These are phyloP conservation scores for Andrena flavipes DNA, from an alignment of 2,888 invertebrate genomes.

Conservation along the genomic window DNA sequence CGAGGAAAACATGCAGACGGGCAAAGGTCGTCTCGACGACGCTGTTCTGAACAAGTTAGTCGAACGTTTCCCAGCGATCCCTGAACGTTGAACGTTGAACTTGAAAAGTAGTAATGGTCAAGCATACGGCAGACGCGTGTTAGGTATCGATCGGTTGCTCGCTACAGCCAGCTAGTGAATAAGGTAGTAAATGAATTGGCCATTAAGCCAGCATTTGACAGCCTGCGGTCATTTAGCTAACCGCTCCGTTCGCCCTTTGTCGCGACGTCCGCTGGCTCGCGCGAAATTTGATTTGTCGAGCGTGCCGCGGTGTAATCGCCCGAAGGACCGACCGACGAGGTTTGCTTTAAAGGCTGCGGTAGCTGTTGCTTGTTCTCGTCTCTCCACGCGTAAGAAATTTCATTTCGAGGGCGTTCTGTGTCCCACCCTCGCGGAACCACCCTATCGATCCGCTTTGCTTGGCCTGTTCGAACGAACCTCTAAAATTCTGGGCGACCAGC, in stretches of 20 bases:
- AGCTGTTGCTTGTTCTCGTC: background rate
- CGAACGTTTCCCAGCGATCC: background rate
- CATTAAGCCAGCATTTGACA: slow-evolving; percentile 18
- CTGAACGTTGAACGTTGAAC: background rate
- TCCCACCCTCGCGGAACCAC: background rate
- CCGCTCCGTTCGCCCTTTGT: slow-evolving; percentile 33
- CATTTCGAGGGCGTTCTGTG: background rate
- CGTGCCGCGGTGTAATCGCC: background rate
- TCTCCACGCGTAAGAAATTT: slow-evolving; percentile 25
- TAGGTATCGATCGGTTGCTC: background rate
- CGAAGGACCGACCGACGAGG: background rate
- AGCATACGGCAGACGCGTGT: background rate
- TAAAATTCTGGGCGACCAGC: background rate
- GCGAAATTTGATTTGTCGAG: slow-evolving; percentile 46
- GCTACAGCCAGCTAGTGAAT: background rate
- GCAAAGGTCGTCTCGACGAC: slow-evolving; percentile 84
- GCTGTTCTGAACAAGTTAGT: slow-evolving; percentile 81
- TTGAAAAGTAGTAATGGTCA: background rate
- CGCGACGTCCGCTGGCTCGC: slow-evolving; percentile 20
- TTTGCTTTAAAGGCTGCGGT: background rate
- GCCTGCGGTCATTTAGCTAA: slow-evolving; percentile 29
- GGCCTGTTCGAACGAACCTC: too few species aligned
- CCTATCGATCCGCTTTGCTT: background rate
- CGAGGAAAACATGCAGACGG: slow-evolving; percentile 79
- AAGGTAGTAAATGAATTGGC: background rate